phyloP scores from a whole-genome alignment of 2,888 invertebrate genomes.

The Scaptomyza reducta region DNA sequence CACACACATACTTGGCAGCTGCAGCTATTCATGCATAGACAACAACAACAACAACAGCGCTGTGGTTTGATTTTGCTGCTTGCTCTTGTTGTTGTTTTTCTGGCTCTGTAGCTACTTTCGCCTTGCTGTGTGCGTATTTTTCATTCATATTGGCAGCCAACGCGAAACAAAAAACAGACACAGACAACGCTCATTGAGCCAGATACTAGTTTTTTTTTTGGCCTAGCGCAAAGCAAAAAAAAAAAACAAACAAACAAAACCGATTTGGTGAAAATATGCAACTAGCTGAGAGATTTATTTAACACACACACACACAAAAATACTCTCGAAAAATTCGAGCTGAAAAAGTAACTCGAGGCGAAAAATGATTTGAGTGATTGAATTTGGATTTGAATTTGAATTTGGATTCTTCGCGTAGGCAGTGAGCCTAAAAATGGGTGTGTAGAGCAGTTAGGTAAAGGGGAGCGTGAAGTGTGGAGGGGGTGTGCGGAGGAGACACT shows the following conservation, averaged over 20 bases:
- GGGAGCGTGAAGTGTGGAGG: neutral
- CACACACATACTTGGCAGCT: slow-evolving; percentile 54
- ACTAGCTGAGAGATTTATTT: slow-evolving; percentile 59
- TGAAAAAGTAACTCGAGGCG: slow-evolving; percentile 25
- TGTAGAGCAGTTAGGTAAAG: neutral
- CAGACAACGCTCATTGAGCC: slow-evolving; percentile 54
- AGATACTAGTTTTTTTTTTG: slow-evolving; percentile 50
- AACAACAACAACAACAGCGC: slow-evolving; percentile 38
- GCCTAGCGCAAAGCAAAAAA: slow-evolving; percentile 21
- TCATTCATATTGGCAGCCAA: slow-evolving; percentile 76
- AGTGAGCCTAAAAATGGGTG: slow-evolving; percentile 9
- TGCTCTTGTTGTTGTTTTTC: neutral
- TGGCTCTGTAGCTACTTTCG: slow-evolving; percentile 55
- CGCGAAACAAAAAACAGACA: slow-evolving; percentile 52
- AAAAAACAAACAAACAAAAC: too few relatives aligned
- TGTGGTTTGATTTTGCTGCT: slow-evolving; percentile 27
- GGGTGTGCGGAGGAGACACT: slow-evolving; percentile 20
- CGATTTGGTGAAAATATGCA: slow-evolving; percentile 58
- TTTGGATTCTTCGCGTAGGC: slow-evolving; percentile 51
- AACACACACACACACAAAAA: slow-evolving; percentile 24
- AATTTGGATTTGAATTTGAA: slow-evolving; percentile 35
- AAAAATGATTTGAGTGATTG: slow-evolving; percentile 28
- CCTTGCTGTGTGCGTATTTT: slow-evolving; percentile 70
- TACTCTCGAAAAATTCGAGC: slow-evolving; percentile 38
- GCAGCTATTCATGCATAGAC: slow-evolving; percentile 68